Evolutionary conservation across 1,140 invertebrate genomes (phyloP).

Genomic region (Tetranychus cinnabarinus): DNA sequence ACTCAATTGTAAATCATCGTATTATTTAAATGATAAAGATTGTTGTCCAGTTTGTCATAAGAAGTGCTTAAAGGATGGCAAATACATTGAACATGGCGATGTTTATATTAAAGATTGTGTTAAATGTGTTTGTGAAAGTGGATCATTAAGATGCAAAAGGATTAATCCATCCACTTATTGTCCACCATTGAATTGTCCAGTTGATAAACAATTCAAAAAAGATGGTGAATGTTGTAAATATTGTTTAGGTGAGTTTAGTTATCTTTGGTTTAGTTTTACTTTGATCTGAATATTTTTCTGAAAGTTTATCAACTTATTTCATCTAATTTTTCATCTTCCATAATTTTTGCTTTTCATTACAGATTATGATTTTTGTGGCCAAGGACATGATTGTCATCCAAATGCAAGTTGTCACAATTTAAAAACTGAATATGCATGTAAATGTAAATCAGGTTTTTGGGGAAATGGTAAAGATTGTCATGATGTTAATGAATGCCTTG

Average conservation of each 20-base stretch:
- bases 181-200: slow-evolving; percentile 50
- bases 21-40: slow-evolving; percentile 42
- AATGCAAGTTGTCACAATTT: slow-evolving; percentile 64
- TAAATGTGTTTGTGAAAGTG: slow-evolving; percentile 32
- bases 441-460: slow-evolving; percentile 52
- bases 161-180: slow-evolving; percentile 46
- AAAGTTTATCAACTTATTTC: too few species aligned
- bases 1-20: slow-evolving; percentile 43
- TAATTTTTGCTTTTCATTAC: slow-evolving; percentile 12
- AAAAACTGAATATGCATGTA: slow-evolving; percentile 54
- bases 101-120: slow-evolving; percentile 32
- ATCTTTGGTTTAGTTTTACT: too few species aligned
- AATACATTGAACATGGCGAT: slow-evolving; percentile 59
- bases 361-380: slow-evolving; percentile 65
- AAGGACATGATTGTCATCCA: slow-evolving; percentile 49
- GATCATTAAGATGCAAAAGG: slow-evolving; percentile 46
- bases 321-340: too few species aligned
- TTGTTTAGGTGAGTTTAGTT: slow-evolving; percentile 41
- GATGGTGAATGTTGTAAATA: slow-evolving; percentile 69
- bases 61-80: slow-evolving; percentile 36
- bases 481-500: slow-evolving; percentile 60
- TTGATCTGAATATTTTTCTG: too few species aligned
- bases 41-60: slow-evolving; percentile 64
- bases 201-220: slow-evolving; percentile 46
- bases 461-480: slow-evolving; percentile 51